phyloP scores from a whole-genome alignment of 2,888 invertebrate species.

The Octodonta nipae region DNA sequence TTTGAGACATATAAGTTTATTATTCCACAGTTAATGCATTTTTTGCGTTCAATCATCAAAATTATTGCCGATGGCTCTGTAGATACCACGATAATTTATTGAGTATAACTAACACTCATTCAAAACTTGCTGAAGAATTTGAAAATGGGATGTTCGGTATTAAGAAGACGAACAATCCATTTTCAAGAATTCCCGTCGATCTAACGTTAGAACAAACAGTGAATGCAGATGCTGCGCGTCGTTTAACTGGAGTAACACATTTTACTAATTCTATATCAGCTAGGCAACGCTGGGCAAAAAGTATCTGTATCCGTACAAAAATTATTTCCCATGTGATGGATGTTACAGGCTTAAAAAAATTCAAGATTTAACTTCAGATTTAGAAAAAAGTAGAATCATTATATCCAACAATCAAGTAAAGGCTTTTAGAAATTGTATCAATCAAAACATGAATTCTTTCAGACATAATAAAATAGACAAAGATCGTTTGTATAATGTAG shows the following conservation, averaged over 20 bases:
- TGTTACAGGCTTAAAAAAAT: slow-evolving; percentile 6
- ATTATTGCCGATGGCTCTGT: slow-evolving; percentile 3
- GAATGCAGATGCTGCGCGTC: slow-evolving; percentile 15
- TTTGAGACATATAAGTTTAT: slow-evolving; percentile 3
- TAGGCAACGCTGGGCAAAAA: too few relatives aligned
- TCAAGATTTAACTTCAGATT: slow-evolving; percentile 6
- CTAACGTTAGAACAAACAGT: slow-evolving; percentile 18
- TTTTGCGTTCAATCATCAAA: slow-evolving; percentile 3
- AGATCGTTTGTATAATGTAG: slow-evolving; percentile 8
- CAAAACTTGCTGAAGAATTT: slow-evolving; percentile 4
- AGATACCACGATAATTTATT: slow-evolving; percentile 4
- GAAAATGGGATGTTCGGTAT: slow-evolving; percentile 3
- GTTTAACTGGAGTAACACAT: slow-evolving; percentile 6
- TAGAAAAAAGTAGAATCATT: slow-evolving; percentile 7
- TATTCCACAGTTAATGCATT: slow-evolving; percentile 2
- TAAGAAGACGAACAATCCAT: slow-evolving; percentile 4
- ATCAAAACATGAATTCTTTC: slow-evolving; percentile 8
- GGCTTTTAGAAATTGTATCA: slow-evolving; percentile 4
- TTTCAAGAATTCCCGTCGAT: slow-evolving; percentile 5
- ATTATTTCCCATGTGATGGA: too few relatives aligned
- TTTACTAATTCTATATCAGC: too few relatives aligned
- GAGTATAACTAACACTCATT: neutral
- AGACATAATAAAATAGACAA: neutral
- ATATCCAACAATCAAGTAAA: slow-evolving; percentile 6
- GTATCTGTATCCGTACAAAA: too few relatives aligned